Percentiles rank a stretch among this genome's conserved stretches.
These are phyloP conservation scores for Monodelphis domestica DNA, from an alignment of 2,797 vertebrate genomes.

Conservation along the genomic window DNA sequence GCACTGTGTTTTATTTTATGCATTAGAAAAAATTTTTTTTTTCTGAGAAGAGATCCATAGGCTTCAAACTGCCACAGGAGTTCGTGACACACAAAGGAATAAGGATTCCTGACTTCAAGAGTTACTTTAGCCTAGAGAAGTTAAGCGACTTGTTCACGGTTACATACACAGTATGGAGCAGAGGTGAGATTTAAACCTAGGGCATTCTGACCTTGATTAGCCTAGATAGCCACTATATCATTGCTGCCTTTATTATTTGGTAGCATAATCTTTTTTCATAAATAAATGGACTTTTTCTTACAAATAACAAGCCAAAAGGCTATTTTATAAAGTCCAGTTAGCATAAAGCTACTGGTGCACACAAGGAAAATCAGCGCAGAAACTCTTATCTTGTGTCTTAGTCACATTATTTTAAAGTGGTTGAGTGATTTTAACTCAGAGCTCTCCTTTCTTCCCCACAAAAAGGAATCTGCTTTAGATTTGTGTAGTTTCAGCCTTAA, in stretches of 20 bases:
- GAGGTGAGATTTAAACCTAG: background rate
- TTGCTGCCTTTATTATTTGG: constrained; percentile 21
- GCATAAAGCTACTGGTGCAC: constrained; percentile 21
- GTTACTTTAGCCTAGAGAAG: background rate
- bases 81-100: background rate
- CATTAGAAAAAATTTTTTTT: background rate
- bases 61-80: background rate
- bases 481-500: constrained; percentile 7
- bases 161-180: background rate
- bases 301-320: background rate
- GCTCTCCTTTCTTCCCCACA: constrained; percentile 38
- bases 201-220: background rate
- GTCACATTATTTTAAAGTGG: constrained; percentile 44
- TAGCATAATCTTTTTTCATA: background rate
- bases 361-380: constrained; percentile 27
- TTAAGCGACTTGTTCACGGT: background rate
- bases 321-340: constrained; percentile 16
- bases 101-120: background rate
- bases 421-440: constrained; percentile 37
- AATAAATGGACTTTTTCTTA: constrained; percentile 43
- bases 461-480: constrained; percentile 37
- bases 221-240: too few species aligned
- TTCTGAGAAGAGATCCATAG: background rate
- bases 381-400: background rate
- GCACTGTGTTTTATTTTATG: background rate